Conservation (phyloP, 2,113 vertebrate species). For the Sorex araneus region DNA sequence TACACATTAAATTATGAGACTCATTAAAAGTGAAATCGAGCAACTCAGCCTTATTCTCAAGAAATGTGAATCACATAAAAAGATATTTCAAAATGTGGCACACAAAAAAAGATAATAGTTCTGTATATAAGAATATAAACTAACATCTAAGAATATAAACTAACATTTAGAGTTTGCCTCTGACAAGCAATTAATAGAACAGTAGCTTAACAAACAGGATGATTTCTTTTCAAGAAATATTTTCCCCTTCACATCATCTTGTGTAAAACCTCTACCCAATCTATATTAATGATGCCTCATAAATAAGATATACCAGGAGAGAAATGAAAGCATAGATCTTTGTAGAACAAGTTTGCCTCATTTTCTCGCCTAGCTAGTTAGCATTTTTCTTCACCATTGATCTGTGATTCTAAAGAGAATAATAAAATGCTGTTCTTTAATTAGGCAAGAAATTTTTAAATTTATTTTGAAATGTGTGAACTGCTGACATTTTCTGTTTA, state of each 20-base stretch:
- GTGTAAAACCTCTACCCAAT: neutral
- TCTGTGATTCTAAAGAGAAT: constrained; percentile 66
- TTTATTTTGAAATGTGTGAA: constrained; percentile 71
- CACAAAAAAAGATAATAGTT: neutral
- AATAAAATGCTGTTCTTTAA: constrained; percentile 74
- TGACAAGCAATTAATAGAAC: constrained; percentile 58
- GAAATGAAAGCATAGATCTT: constrained; percentile 33
- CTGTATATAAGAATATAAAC: neutral
- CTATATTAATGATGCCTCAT: constrained; percentile 50
- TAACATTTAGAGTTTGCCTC: neutral
- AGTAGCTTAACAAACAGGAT: neutral
- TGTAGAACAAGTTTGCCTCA: neutral
- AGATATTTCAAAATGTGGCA: neutral
- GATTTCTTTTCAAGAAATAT: constrained; percentile 15
- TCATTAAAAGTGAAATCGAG: constrained; percentile 42
- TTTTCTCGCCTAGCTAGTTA: constrained; percentile 67
- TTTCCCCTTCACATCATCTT: constrained; percentile 13
- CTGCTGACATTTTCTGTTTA: constrained; percentile 68
- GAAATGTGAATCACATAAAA: neutral
- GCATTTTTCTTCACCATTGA: constrained; percentile 7
- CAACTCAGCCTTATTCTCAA: neutral
- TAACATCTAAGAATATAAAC: neutral
- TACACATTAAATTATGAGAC: constrained; percentile 4
- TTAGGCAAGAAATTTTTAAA: constrained; percentile 67
- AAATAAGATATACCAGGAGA: constrained; percentile 60